Evolutionary conservation across 1,140 invertebrate genomes (phyloP).

Genomic region (Paraescarpia echinospica): DNA sequence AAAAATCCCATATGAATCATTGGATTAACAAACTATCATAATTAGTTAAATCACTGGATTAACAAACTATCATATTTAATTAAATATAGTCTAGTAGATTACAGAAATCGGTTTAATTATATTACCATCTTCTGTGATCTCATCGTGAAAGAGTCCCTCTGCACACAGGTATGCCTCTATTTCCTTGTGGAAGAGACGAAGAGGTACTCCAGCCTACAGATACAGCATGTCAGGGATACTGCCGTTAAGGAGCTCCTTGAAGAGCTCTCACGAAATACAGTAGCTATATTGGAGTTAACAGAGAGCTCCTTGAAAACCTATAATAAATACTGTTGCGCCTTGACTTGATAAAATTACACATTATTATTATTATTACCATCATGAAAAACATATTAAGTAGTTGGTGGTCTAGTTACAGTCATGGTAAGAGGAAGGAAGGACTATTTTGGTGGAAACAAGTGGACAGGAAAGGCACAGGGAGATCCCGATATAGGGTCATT

Average conservation of each 20-base stretch:
- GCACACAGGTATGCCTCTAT: conserved; percentile 29
- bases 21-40: no score
- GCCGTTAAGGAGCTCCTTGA: not conserved
- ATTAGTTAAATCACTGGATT: no score
- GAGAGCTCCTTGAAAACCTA: not conserved
- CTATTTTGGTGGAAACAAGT: not conserved
- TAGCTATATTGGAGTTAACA: not conserved
- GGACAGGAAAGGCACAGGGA: not conserved
- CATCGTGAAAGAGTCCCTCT: conserved; percentile 31
- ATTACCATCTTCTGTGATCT: conserved; percentile 29
- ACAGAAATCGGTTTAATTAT: not conserved
- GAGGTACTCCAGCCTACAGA: conserved; percentile 25
- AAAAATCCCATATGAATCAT: no score
- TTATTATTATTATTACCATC: not conserved
- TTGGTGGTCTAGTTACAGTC: not conserved
- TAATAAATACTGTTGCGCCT: no score
- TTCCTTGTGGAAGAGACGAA: conserved; percentile 32
- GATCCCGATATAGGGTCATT: not conserved
- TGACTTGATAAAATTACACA: not conserved
- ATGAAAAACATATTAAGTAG: not conserved
- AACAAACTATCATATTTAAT: no score
- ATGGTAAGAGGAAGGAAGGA: not conserved
- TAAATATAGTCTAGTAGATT: not conserved
- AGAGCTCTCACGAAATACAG: no score
- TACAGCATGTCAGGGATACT: not conserved